Conservation (phyloP, 2,113 vertebrate genomes). For the Gavia stellata region DNA sequence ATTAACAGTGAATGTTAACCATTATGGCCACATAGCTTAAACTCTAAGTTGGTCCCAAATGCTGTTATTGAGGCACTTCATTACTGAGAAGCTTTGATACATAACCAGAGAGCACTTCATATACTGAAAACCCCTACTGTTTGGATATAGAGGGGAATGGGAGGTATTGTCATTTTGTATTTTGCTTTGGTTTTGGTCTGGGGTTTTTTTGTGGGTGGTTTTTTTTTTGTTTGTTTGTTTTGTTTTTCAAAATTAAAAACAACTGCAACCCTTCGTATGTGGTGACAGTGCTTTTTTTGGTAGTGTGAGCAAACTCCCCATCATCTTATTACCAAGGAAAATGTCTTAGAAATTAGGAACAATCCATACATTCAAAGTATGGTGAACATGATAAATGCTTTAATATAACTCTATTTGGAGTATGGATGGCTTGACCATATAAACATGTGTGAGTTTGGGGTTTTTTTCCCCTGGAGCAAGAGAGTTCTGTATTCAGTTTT, state of each 20-base stretch:
- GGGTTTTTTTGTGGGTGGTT: background rate
- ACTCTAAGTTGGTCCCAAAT: background rate
- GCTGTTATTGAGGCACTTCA: background rate
- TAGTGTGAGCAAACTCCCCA: background rate
- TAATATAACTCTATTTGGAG: background rate
- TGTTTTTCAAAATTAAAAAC: background rate
- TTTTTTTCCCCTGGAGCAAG: background rate
- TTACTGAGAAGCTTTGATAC: background rate
- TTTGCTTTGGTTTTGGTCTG: background rate
- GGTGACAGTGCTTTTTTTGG: background rate
- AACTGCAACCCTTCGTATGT: background rate
- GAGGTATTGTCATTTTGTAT: background rate
- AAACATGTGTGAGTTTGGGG: background rate
- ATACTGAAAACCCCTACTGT: background rate
- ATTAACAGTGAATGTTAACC: slow-evolving; percentile 34
- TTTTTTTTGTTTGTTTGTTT: background rate
- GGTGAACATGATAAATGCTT: background rate
- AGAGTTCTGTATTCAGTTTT: background rate
- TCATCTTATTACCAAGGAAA: background rate
- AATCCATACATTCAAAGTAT: background rate
- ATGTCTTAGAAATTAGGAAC: background rate
- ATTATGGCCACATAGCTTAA: background rate
- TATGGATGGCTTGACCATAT: background rate
- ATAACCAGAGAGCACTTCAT: background rate
- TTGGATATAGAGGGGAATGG: background rate